Conservation (phyloP, 2,797 vertebrate genomes). For the Mycteria americana region DNA sequence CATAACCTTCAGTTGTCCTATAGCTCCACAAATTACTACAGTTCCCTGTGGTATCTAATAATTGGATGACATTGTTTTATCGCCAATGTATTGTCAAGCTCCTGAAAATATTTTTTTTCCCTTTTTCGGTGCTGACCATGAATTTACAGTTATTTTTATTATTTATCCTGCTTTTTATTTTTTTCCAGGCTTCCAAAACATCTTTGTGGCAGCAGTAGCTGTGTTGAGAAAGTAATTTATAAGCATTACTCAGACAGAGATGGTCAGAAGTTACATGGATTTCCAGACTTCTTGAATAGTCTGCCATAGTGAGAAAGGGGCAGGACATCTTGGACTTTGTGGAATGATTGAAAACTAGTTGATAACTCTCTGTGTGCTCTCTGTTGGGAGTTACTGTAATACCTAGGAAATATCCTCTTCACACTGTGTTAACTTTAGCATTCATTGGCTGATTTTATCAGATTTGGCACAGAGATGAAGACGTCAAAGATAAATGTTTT, state of each 20-base stretch:
- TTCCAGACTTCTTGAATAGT: background rate
- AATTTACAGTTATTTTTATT: background rate
- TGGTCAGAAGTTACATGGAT: background rate
- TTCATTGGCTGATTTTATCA: background rate
- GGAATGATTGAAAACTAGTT: background rate
- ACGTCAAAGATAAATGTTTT: background rate
- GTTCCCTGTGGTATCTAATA: background rate
- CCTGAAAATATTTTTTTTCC: background rate
- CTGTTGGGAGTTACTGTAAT: background rate
- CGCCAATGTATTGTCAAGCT: accelerated
- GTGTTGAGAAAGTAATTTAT: background rate
- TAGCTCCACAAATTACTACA: background rate
- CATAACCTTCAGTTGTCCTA: background rate
- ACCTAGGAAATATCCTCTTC: background rate
- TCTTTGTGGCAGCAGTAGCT: background rate
- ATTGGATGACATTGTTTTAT: background rate
- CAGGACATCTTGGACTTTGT: background rate
- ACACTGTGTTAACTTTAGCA: background rate
- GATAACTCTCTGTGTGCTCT: background rate
- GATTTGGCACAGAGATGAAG: background rate
- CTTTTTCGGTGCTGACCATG: background rate
- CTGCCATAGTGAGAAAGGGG: background rate
- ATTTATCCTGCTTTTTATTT: background rate
- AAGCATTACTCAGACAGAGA: background rate
- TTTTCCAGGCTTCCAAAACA: background rate